Evolutionary conservation across 2,113 vertebrate species (phyloP), one percentile per base, ranked within the genome.

Genomic region (Paracanthobrama guichenoti): DNA sequence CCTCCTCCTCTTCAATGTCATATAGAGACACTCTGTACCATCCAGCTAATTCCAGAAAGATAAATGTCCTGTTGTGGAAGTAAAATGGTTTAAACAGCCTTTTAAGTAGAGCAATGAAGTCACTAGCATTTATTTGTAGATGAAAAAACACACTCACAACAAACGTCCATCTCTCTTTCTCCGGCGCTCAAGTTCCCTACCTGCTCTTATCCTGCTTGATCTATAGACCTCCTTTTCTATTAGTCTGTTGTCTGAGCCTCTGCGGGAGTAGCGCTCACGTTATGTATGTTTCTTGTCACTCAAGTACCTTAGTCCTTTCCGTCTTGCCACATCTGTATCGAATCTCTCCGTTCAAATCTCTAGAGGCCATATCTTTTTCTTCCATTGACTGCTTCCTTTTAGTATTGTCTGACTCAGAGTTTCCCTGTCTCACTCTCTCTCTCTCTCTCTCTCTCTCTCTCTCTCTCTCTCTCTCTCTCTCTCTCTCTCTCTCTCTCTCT

Each of bases 231-330:
- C 42, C 35, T 48, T 39, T 46, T 85, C 72, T 79, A 74, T 83
- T 71, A 86, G 50, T 26, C 39, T 79, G 82, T 79, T 66, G 73
- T 84, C 64, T 74, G 50, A 85, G 73, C 14, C 67, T 71, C 66
- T 69, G 35, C 35, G 9, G 66, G 66, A 69, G 35, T 22, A 69
- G 66, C 0, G 50, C 64, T 59, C 14, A 4, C 60, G 31, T 85
- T 81, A 79, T 72, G 59, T 71, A 66, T 81, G 73, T 69, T 67
- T 83, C 79, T 55, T 82, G 82, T 81, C 87, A 81, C 71, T 53
- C 22, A 79, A 44, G 39, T 72, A 60, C 35, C 57, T 79, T 20
- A 39, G 67, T 42, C 50, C 81, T 86, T 75, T 81, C 80, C 66
- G 35, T 81, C 71, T 74, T 50, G 20, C 57, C 84, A 79, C 50